Conservation (phyloP, 2,888 invertebrate species). For the Pyrgus malvae region DNA sequence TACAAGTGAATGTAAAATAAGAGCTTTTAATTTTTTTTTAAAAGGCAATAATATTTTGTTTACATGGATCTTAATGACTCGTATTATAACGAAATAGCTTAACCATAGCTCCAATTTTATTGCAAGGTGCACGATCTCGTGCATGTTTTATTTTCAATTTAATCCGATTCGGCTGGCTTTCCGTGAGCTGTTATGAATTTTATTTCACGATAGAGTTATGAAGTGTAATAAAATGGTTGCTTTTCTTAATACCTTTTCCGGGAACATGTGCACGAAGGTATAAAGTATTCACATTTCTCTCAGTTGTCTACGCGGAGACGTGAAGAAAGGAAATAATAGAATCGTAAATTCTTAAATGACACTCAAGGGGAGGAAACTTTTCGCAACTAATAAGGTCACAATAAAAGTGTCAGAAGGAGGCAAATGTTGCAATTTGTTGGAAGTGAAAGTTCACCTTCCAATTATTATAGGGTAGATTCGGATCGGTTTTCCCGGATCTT, state of each 20-base stretch:
- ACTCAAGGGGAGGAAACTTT: conserved; percentile 50
- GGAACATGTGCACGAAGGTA: conserved; percentile 31
- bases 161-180: conserved; percentile 7
- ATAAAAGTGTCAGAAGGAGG: conserved; percentile 60
- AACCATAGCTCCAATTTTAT: too few relatives aligned
- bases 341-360: conserved; percentile 66
- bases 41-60: too few relatives aligned
- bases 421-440: conserved; percentile 56
- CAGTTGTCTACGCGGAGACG: conserved; percentile 43
- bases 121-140: too few relatives aligned
- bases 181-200: conserved; percentile 10
- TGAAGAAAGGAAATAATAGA: conserved; percentile 51
- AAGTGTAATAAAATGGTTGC: conserved; percentile 20
- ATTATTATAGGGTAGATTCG: not conserved
- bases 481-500: too few relatives aligned
- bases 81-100: too few relatives aligned
- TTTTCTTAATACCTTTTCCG: conserved; percentile 15
- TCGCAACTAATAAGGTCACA: conserved; percentile 60
- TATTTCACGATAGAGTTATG: conserved; percentile 19
- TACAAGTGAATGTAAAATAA: too few relatives aligned
- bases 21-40: too few relatives aligned
- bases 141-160: too few relatives aligned
- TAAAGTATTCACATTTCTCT: conserved; percentile 39
- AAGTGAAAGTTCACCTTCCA: conserved; percentile 37
- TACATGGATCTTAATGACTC: too few relatives aligned